Base-by-base conservation (phyloP, 2,113 vertebrate genomes). In the Platichthys flesus region DNA sequence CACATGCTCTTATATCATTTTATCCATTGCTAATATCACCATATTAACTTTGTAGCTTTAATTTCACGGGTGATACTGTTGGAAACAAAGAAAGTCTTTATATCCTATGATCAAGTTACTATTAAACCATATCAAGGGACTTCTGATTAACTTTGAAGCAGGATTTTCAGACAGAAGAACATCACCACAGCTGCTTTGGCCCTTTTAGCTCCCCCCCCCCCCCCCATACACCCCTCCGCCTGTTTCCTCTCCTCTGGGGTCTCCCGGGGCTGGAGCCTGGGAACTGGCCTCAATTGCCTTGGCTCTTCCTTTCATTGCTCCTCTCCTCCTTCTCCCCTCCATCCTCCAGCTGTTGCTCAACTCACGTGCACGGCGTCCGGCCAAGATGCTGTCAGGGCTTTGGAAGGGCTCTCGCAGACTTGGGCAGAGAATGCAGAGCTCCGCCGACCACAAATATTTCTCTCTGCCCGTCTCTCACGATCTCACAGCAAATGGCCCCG, bases 371-470 rank as follows among this genome's bases (percentile, higher is more conserved):
- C 76, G 86, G 84, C 68, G 8, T 28, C 49, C 51, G 23, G 92
- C 93, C 94, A 95, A 87, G 88, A 78, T 59, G 58, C 89, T 87
- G 89, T 89, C 89, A 85, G 57, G 67, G 67, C 52, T 79, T 76
- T 85, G 80, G 82, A 86, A 21, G 8, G 23, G 72, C 88, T 84
- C 47, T 76, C 51, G 73, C 23, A 9, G 23, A 74, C 88, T 64
- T 59, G 62, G 67, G 71, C 60, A 68, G 70, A 84, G 57, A 64
- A 63, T 26, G 18, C 42, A 81, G 55, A 77, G 75, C 68, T 45
- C 73, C 52, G 26, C 61, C 37, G 35, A 52, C 68, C 71, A 47
- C 71, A 81, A 67, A 62, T 70, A 83, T 73, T 80, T 80, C 24
- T 62, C 31, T 60, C 57, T 16, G 58, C 21, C 79, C 75, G 54